Evolutionary conservation across 2,888 invertebrate species (phyloP).

Genomic region (Mythimna loreyi): DNA sequence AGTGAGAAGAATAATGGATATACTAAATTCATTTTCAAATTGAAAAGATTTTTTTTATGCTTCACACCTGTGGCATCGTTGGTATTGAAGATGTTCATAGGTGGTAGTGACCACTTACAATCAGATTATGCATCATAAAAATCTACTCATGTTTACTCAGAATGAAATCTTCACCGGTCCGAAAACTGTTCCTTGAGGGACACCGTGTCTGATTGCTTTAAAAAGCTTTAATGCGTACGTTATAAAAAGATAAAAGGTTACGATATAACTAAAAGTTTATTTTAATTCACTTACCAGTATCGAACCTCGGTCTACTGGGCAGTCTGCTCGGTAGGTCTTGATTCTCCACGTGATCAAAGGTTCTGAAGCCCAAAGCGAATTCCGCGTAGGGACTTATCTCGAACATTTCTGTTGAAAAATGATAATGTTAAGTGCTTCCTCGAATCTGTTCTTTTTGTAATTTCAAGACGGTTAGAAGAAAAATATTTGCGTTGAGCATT

Average conservation of each 20-base stretch:
- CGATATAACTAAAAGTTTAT: not conserved
- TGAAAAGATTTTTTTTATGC: not conserved
- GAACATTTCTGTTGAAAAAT: conserved; percentile 84
- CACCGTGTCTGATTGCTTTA: not conserved
- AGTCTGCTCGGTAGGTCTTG: conserved; percentile 86
- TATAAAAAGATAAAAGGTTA: not conserved
- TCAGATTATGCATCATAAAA: not conserved
- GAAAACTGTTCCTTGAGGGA: not conserved
- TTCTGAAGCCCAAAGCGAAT: conserved; percentile 88
- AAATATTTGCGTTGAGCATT: not conserved
- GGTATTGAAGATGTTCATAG: not conserved
- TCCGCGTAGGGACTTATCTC: conserved; percentile 90
- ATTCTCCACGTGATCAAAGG: conserved; percentile 88
- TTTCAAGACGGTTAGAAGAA: not conserved
- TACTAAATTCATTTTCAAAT: not conserved
- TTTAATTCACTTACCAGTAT: conserved; percentile 80
- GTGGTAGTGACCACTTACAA: not conserved
- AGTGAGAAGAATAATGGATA: not conserved
- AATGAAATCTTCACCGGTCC: not conserved
- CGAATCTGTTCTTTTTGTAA: not conserved
- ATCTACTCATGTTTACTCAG: too few species aligned
- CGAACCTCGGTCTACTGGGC: conserved; percentile 86
- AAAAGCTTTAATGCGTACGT: not conserved
- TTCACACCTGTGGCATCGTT: too few species aligned
- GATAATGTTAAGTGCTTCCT: not conserved